Evolutionary conservation across 1,140 invertebrate species (phyloP).

Genomic region (Pteromalus puparum): DNA sequence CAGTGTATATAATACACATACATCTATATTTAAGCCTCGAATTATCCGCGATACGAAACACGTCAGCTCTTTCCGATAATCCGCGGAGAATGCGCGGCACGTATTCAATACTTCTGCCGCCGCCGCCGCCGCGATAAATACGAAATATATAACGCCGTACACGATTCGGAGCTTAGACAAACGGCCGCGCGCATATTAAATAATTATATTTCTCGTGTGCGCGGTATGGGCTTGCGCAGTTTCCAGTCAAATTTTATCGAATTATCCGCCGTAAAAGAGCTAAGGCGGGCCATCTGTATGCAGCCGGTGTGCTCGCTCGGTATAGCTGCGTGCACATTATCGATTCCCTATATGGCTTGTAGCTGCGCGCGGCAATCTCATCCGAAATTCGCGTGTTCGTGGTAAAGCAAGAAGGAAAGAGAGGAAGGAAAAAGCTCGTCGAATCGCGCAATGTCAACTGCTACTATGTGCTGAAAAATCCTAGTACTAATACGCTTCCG

Average conservation of each 20-base stretch:
- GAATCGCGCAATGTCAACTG: too few relatives aligned
- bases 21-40: too few relatives aligned
- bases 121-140: not conserved
- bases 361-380: not conserved
- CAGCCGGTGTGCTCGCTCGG: not conserved
- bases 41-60: too few relatives aligned
- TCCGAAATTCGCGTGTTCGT: not conserved
- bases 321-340: not conserved
- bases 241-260: conserved; percentile 3
- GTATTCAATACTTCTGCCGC: not conserved
- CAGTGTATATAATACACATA: too few relatives aligned
- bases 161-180: not conserved
- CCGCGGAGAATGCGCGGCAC: not conserved
- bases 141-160: not conserved
- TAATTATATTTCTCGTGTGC: not conserved
- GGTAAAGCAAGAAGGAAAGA: too few relatives aligned
- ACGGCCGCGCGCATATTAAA: not conserved
- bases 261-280: not conserved
- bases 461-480: not conserved
- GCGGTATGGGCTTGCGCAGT: too few relatives aligned
- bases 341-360: not conserved
- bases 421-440: not conserved
- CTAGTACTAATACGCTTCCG: not conserved
- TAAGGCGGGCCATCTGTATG: not conserved
- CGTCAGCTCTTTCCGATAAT: not conserved